phyloP scores from a whole-genome alignment of 2,888 invertebrate genomes.

The Eilema depressum region DNA sequence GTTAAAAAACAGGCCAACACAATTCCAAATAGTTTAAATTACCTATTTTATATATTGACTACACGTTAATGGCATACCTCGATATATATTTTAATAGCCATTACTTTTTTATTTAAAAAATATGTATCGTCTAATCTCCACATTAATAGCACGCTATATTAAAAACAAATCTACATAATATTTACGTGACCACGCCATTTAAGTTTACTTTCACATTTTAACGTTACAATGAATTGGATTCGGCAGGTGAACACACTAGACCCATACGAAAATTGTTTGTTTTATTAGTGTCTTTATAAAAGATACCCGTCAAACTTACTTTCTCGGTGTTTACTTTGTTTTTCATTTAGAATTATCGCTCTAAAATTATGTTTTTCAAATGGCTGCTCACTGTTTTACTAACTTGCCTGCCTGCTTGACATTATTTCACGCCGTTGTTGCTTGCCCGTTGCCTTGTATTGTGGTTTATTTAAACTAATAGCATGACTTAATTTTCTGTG shows the following conservation, averaged over 20 bases:
- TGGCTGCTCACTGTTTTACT: conserved; percentile 28
- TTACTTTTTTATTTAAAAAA: background rate
- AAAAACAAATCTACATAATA: background rate
- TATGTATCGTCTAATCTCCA: background rate
- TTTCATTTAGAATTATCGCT: conserved; percentile 11
- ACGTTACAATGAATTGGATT: conserved; percentile 28
- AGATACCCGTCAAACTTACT: conserved; percentile 22
- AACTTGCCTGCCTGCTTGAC: conserved; percentile 26
- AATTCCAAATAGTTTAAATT: background rate
- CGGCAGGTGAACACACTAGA: conserved; percentile 50
- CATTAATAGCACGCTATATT: background rate
- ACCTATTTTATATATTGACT: background rate
- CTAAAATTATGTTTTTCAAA: background rate
- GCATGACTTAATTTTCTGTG: background rate
- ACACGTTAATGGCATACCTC: background rate
- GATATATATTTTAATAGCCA: background rate
- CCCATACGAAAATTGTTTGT: conserved; percentile 30
- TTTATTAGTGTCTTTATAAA: conserved; percentile 29
- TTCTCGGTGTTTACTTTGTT: conserved; percentile 26
- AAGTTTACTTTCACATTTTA: conserved; percentile 3
- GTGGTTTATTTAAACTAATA: background rate
- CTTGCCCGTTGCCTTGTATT: conserved; percentile 35
- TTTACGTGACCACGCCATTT: conserved; percentile 3
- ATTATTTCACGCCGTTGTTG: conserved; percentile 28
- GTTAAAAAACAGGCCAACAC: background rate